phyloP scores from a whole-genome alignment of 2,113 vertebrate species.

The Triplophysa tibetana region DNA sequence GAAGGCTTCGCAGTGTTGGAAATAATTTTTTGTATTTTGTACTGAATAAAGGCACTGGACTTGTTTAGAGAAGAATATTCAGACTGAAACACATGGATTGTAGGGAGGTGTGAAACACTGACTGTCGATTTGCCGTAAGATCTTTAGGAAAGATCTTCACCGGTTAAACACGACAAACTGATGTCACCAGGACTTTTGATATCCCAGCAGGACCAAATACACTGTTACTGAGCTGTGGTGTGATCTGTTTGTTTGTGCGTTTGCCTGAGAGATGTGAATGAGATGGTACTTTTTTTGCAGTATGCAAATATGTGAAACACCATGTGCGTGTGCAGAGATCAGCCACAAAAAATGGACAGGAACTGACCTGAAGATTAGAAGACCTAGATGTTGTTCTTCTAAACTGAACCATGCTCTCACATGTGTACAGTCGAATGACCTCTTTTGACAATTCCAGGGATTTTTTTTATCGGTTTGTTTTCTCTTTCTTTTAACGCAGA shows the following conservation, averaged over 20 bases:
- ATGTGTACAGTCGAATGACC: constrained; percentile 35
- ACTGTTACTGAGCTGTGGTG: constrained; percentile 65
- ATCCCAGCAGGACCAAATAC: constrained; percentile 73
- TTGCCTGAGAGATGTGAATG: constrained; percentile 45
- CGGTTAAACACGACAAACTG: constrained; percentile 57
- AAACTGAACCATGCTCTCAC: constrained; percentile 30
- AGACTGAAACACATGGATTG: constrained; percentile 20
- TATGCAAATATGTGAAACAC: constrained; percentile 40
- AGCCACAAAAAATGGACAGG: constrained; percentile 40
- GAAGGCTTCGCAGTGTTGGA: constrained; percentile 42
- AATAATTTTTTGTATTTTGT: constrained; percentile 28
- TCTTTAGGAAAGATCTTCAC: constrained; percentile 55
- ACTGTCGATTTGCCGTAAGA: constrained; percentile 20
- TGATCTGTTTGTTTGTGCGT: constrained; percentile 53
- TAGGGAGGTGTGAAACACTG: constrained; percentile 36
- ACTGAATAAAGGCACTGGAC: constrained; percentile 53
- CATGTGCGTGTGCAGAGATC: constrained; percentile 33
- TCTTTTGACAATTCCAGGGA: constrained; percentile 54
- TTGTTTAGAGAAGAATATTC: constrained; percentile 45
- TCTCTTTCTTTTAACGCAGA: constrained; percentile 5
- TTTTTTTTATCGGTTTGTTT: constrained; percentile 45
- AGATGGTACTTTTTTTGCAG: constrained; percentile 52
- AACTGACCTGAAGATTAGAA: constrained; percentile 35
- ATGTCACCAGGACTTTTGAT: constrained; percentile 53
- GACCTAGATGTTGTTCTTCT: constrained; percentile 24